Conservation (phyloP, 2,113 vertebrate species). For the Anhinga anhinga region DNA sequence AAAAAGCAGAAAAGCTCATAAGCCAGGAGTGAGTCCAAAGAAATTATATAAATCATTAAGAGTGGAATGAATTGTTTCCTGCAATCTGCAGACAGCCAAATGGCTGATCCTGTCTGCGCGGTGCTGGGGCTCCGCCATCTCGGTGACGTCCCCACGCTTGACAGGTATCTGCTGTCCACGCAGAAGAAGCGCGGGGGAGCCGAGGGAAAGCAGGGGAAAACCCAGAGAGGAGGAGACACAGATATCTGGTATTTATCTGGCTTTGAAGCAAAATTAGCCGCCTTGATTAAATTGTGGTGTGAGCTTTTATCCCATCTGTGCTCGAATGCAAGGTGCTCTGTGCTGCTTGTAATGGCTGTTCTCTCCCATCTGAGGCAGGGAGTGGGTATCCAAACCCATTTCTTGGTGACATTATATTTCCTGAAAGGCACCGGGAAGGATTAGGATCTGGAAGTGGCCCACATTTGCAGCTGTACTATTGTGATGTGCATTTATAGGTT, state of each 20-base stretch:
- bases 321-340: rapidly evolving
- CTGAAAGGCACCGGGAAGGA: background rate
- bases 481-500: slow-evolving; percentile 2
- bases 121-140: background rate
- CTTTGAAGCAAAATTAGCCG: background rate
- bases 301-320: background rate
- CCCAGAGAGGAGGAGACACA: background rate
- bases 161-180: background rate
- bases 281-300: background rate
- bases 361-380: background rate
- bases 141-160: background rate
- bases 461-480: background rate
- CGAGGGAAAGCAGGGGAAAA: background rate
- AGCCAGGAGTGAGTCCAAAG: background rate
- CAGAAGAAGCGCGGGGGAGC: rapidly evolving
- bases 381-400: background rate
- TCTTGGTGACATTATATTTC: background rate
- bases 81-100: background rate
- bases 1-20: background rate
- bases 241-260: background rate
- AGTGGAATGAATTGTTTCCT: slow-evolving; percentile 26
- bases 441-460: background rate
- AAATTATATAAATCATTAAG: slow-evolving; percentile 17
- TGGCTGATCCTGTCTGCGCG: background rate
- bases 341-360: background rate